phyloP scores from a whole-genome alignment of 2,797 vertebrate species.

The Manis javanica region DNA sequence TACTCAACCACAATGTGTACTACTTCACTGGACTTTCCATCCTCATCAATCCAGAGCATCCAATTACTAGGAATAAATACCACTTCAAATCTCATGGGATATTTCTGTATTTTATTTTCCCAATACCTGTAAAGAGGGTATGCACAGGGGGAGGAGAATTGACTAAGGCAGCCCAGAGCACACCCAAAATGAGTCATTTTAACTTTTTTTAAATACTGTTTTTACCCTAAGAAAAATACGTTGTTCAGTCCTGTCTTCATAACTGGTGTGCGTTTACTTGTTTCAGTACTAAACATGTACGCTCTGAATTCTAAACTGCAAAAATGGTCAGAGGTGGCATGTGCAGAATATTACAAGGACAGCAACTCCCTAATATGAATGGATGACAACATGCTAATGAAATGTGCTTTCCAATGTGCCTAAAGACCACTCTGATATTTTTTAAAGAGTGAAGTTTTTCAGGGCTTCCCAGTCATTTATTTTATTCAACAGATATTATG shows the following conservation, averaged over 20 bases:
- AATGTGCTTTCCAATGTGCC: neutral
- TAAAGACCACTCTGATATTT: neutral
- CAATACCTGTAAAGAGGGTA: neutral
- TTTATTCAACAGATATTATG: neutral
- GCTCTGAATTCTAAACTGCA: slow-evolving; percentile 5
- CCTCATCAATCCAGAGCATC: neutral
- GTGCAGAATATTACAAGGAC: neutral
- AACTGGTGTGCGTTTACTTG: neutral
- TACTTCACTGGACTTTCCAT: neutral
- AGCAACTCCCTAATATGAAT: neutral
- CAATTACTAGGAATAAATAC: neutral
- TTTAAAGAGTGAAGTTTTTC: neutral
- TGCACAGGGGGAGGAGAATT: neutral
- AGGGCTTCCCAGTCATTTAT: neutral
- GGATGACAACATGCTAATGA: neutral
- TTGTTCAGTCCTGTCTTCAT: neutral
- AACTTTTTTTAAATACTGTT: neutral
- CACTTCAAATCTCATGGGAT: neutral
- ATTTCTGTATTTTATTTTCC: neutral
- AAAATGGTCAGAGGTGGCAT: neutral
- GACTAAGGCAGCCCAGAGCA: neutral
- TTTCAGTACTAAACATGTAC: neutral
- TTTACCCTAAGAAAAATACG: slow-evolving; percentile 2
- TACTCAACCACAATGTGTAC: neutral
- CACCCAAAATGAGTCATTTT: slow-evolving; percentile 6